Evolutionary conservation across 2,888 invertebrate species (phyloP).

Genomic region (Monopis laevigella): DNA sequence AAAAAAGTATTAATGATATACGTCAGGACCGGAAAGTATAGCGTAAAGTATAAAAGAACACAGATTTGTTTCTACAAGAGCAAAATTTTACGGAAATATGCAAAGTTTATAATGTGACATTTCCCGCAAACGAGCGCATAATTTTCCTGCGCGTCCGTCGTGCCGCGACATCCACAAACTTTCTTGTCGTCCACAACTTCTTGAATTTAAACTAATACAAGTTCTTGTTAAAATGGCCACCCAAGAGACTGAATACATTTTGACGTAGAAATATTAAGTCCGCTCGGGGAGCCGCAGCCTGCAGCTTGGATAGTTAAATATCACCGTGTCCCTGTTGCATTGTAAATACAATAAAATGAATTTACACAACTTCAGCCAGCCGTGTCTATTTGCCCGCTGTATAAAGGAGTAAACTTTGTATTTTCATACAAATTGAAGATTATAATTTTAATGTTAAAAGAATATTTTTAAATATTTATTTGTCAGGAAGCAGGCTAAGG

Average conservation of each 20-base stretch:
- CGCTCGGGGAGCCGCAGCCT: neutral
- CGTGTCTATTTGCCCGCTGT: too few relatives aligned
- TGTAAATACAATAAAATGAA: neutral
- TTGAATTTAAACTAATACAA: slow-evolving; percentile 15
- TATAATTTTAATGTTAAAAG: neutral
- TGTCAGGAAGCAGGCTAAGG: too few relatives aligned
- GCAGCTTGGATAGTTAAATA: slow-evolving; percentile 7
- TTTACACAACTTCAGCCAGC: too few relatives aligned
- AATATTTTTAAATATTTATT: neutral
- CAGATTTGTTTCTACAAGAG: slow-evolving; percentile 8
- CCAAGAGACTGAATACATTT: slow-evolving; percentile 8
- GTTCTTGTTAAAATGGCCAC: slow-evolving; percentile 13
- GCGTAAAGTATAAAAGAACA: slow-evolving; percentile 10
- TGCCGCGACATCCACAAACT: slow-evolving; percentile 15
- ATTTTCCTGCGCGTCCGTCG: slow-evolving; percentile 16
- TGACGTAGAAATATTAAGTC: slow-evolving; percentile 10
- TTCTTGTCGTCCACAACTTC: slow-evolving; percentile 17
- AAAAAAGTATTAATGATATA: too few relatives aligned
- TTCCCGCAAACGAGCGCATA: slow-evolving; percentile 17
- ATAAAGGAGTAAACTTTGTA: too few relatives aligned
- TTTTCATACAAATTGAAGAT: neutral
- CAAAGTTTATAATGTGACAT: slow-evolving; percentile 19
- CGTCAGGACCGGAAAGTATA: too few relatives aligned
- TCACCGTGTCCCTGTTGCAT: neutral
- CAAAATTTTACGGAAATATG: slow-evolving; percentile 16